Conservation (phyloP, 2,113 vertebrate genomes). For the Probosciger aterrimus region DNA sequence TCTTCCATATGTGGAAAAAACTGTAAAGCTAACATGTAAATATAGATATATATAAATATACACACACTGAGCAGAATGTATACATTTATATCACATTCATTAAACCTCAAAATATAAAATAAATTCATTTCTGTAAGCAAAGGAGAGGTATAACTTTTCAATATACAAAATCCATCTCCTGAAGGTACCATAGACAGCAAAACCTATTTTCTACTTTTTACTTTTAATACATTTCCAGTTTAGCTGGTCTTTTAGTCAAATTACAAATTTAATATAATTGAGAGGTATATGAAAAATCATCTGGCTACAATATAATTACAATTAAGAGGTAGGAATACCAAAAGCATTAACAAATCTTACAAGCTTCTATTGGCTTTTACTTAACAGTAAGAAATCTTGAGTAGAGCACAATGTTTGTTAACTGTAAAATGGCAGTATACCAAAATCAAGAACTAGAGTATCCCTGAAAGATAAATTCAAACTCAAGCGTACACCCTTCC, state of each 20-base stretch:
- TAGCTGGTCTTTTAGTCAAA: constrained; percentile 1
- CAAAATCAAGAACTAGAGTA: not conserved
- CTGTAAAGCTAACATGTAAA: constrained; percentile 69
- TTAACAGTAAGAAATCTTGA: not conserved
- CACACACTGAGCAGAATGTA: constrained; percentile 70
- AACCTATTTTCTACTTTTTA: constrained; percentile 23
- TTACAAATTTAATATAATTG: not conserved
- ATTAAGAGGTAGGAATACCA: not conserved
- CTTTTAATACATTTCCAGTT: constrained; percentile 12
- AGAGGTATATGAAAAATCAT: not conserved
- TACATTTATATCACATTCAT: constrained; percentile 77
- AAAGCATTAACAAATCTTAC: not conserved
- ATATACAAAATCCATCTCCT: constrained; percentile 64
- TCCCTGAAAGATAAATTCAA: not conserved
- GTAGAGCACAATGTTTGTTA: not conserved
- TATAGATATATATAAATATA: constrained; percentile 74
- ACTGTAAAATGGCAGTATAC: not conserved
- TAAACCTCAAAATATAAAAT: constrained; percentile 79
- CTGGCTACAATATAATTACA: not conserved
- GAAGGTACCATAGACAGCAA: constrained; percentile 23
- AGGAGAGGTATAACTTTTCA: constrained; percentile 67
- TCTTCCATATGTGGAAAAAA: constrained; percentile 78
- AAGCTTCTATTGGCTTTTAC: not conserved
- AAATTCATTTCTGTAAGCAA: constrained; percentile 71
- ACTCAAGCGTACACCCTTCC: not conserved